These are phyloP conservation scores for Aspidoscelis tigris DNA, from an alignment of 2,113 vertebrate genomes.

Conservation along the genomic window DNA sequence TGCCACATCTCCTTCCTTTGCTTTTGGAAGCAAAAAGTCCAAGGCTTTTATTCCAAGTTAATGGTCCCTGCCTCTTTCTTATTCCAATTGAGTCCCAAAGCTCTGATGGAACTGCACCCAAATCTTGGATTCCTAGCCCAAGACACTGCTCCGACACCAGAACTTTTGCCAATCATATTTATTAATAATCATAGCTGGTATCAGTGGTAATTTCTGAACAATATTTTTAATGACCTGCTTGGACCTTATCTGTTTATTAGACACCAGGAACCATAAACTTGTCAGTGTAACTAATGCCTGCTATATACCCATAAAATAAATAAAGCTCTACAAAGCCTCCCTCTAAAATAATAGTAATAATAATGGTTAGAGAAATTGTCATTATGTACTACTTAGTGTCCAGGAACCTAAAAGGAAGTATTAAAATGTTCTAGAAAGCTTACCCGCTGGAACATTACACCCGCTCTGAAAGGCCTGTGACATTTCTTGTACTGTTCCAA, in stretches of 20 bases:
- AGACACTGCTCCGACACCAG: no score
- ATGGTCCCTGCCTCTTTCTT: no score
- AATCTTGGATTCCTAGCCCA: no score
- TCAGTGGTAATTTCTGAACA: not conserved
- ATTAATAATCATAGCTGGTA: no score
- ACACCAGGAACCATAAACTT: not conserved
- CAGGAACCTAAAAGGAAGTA: not conserved
- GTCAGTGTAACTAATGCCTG: not conserved
- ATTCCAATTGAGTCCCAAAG: no score
- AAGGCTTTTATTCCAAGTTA: no score
- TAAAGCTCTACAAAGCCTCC: not conserved
- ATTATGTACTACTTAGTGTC: not conserved
- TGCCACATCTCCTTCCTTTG: no score
- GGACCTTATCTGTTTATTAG: not conserved
- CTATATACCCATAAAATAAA: not conserved
- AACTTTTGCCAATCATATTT: no score
- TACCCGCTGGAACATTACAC: conserved; percentile 42
- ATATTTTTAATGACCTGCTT: not conserved
- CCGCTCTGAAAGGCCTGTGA: conserved; percentile 54
- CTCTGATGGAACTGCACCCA: no score
- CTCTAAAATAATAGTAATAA: not conserved
- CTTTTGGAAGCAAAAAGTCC: no score
- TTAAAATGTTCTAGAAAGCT: conserved; percentile 40
- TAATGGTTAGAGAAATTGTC: not conserved
- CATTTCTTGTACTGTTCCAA: not conserved